Percentiles rank a stretch among this genome's conserved stretches.
phyloP scores from a whole-genome alignment of 2,113 vertebrate species.

The Chelonoidis abingdonii region DNA sequence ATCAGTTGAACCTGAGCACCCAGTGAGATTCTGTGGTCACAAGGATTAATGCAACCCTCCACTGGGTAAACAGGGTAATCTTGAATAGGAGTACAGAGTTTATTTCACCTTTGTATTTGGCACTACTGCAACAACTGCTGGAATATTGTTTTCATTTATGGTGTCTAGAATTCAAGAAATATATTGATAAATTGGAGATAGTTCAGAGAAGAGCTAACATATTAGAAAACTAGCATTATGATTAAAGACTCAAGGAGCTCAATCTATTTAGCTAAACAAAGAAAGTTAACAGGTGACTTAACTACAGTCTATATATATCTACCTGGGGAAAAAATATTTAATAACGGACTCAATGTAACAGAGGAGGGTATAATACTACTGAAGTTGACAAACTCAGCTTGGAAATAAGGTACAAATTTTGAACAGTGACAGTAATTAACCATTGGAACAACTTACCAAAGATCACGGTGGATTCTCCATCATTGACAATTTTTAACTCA shows the following conservation, averaged over 20 bases:
- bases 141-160: neutral
- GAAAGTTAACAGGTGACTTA: neutral
- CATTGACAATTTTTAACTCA: neutral
- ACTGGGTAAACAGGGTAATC: neutral
- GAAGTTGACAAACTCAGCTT: neutral
- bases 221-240: neutral
- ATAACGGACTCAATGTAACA: neutral
- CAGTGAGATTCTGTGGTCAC: neutral
- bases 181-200: neutral
- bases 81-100: neutral
- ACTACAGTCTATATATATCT: neutral
- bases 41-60: neutral
- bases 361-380: neutral
- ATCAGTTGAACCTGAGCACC: neutral
- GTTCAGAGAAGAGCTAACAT: neutral
- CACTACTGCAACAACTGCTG: neutral
- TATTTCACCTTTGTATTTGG: neutral
- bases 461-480: neutral
- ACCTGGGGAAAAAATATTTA: neutral
- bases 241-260: neutral
- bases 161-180: neutral
- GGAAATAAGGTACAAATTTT: neutral
- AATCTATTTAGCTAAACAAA: neutral
- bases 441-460: neutral
- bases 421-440: neutral